Percentiles rank a stretch among this genome's conserved stretches.
Conservation (phyloP, 37 sponge, comb jelly and placozoan genomes). For the Cliona cf. orientalis region DNA sequence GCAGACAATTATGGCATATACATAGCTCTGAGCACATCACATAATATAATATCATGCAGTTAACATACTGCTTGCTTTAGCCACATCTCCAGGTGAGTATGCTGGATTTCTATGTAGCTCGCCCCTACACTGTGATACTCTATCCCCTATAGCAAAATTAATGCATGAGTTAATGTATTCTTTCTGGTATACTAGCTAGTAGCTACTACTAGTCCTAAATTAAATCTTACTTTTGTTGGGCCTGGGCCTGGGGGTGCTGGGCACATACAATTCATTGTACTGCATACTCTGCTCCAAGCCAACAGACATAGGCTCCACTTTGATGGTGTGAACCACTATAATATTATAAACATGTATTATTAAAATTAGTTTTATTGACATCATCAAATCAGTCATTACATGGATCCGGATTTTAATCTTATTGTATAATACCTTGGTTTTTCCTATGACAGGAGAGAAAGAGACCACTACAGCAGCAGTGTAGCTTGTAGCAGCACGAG, state of each 20-base stretch:
- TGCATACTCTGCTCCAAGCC: slow-evolving; percentile 44
- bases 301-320: slow-evolving; percentile 19
- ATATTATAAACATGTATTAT: neutral
- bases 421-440: too few species aligned
- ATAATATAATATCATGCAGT: too few species aligned
- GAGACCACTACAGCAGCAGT: neutral
- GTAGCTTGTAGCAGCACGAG: neutral
- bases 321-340: neutral
- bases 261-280: slow-evolving; percentile 47
- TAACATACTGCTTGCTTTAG: neutral
- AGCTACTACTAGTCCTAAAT: neutral
- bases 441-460: too few species aligned
- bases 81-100: neutral
- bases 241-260: slow-evolving; percentile 7
- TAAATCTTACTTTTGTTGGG: slow-evolving; percentile 20
- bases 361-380: neutral
- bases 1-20: too few species aligned
- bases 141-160: too few species aligned
- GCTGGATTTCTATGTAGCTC: slow-evolving; percentile 17
- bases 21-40: too few species aligned
- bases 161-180: too few species aligned
- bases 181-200: neutral
- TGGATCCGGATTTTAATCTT: too few species aligned
- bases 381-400: too few species aligned
- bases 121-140: too few species aligned